These are phyloP conservation scores for Sardinella longiceps DNA, from an alignment of 2,797 vertebrate genomes.

Conservation along the genomic window DNA sequence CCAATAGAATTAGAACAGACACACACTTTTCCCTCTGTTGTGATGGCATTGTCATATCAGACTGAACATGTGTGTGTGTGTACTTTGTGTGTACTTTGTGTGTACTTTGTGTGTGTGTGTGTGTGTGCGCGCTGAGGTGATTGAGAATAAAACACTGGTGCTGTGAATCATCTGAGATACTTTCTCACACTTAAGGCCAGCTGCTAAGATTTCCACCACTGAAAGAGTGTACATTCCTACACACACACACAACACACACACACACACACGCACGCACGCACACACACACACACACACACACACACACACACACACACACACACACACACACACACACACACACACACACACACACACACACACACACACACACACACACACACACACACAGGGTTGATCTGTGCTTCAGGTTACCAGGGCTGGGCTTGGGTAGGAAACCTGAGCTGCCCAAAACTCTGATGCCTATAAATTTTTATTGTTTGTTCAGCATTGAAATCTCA, in stretches of 20 bases:
- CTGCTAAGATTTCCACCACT: slow-evolving; percentile 73
- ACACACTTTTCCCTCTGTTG: too few relatives aligned
- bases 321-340: slow-evolving; percentile 25
- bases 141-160: too few relatives aligned
- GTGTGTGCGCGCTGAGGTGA: too few relatives aligned
- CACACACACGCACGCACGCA: background rate
- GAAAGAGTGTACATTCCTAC: background rate
- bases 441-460: slow-evolving; percentile 83
- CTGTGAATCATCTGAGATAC: slow-evolving; percentile 64
- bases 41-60: too few relatives aligned
- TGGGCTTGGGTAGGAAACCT: too few relatives aligned
- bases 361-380: background rate
- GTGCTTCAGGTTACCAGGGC: too few relatives aligned
- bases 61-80: too few relatives aligned
- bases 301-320: background rate
- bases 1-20: background rate
- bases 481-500: slow-evolving; percentile 93
- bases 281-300: background rate
- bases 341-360: too few relatives aligned
- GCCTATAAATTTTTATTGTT: slow-evolving; percentile 92
- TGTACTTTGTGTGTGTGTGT: too few relatives aligned
- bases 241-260: background rate
- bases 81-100: too few relatives aligned
- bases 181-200: slow-evolving; percentile 78
- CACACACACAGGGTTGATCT: background rate